Evolutionary conservation across 2,113 vertebrate genomes (phyloP), one percentile per base, ranked within the genome.

Genomic region (Tragelaphus strepsiceros): DNA sequence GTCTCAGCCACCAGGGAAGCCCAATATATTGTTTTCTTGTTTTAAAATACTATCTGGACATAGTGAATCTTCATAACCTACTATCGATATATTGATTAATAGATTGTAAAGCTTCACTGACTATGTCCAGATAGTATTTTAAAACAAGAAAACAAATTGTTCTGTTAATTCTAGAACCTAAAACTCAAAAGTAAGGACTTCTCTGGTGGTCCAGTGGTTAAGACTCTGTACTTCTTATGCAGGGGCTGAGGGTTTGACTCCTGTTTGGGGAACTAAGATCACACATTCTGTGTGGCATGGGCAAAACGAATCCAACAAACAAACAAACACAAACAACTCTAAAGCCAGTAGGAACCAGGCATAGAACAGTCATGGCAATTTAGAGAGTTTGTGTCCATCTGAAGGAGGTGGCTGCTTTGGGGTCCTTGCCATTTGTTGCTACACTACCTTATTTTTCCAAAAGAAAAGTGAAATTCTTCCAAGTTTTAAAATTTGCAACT

Each of bases 401-500:
- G 16, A 56, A 78, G 54, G 61, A 2, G 94, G 9, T 14, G 8
- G 6, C 6, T 82, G 22, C 26, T 94, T 4, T 88, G 46, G 30
- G 46, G 7, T 39, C 19, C 15, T 88, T 56, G 24, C 0, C 4
- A 32, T 6, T 51, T 39, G 30, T 24, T 54, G 12, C 3, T 30
- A 83, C 1, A 64, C 2, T 32, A 46, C 54, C 32, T n/a, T 93
- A 39, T 28, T 80, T 92, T 88, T 74, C 35, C 8, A 51, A 56
- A 90, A 82, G 46, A 96, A 67, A 35, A 53, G 22, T 81, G 28
- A 94, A 86, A 78, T 9, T 32, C 19, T 89, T 13, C 67, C 24
- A 78, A 58, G 14, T 30, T 59, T 90, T 92, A 94, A 46, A 58
- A 26, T 78, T 62, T 62, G 14, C 43, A 90, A 35, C 2, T 24